Evolutionary conservation across 2,797 vertebrate species (phyloP).

Genomic region (Manis crassicaudata): DNA sequence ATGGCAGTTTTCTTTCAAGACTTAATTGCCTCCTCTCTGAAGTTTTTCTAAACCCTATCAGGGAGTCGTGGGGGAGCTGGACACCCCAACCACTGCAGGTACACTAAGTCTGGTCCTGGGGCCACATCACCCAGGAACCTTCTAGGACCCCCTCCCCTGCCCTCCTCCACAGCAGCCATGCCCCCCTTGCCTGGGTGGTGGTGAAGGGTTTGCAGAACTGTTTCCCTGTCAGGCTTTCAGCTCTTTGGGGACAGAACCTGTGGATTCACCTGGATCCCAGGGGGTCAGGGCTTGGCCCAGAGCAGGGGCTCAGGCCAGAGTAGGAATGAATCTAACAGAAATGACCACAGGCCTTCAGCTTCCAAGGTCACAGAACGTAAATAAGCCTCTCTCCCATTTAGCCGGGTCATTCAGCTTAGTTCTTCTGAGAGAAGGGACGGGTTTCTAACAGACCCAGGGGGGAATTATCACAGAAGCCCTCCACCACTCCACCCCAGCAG

Average conservation of each 20-base stretch:
- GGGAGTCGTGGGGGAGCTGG: neutral
- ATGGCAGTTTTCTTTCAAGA: neutral
- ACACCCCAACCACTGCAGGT: neutral
- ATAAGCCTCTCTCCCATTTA: neutral
- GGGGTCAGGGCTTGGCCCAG: neutral
- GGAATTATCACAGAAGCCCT: accelerated
- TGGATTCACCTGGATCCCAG: neutral
- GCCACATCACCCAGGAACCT: neutral
- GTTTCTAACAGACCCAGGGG: neutral
- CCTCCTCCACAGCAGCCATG: accelerated
- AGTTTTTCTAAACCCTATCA: neutral
- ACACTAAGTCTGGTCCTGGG: neutral
- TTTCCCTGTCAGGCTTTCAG: neutral
- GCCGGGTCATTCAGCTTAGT: neutral
- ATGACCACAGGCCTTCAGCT: neutral
- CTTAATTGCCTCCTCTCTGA: neutral
- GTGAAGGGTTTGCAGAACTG: neutral
- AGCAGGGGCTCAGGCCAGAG: neutral
- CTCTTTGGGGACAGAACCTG: neutral
- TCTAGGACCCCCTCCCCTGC: too few species aligned
- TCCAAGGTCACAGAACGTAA: neutral
- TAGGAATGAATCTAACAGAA: neutral
- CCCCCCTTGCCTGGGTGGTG: neutral
- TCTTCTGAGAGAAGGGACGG: neutral
- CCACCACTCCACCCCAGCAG: neutral